These are phyloP conservation scores for Aselliscus stoliczkanus DNA, from an alignment of 2,797 vertebrate genomes.

Conservation along the genomic window DNA sequence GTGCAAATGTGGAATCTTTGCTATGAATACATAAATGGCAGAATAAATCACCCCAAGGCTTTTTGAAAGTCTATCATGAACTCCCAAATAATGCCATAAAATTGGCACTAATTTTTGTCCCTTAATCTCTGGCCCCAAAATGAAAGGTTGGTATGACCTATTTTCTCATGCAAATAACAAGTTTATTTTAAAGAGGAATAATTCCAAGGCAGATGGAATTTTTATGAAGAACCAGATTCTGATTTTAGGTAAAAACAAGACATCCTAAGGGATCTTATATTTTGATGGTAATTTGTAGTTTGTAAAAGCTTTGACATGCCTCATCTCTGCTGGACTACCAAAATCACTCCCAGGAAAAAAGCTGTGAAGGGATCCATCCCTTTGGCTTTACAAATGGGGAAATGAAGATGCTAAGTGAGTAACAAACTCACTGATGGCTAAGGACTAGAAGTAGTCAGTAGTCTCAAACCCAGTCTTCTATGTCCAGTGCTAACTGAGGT, in stretches of 20 bases:
- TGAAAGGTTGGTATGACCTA: background rate
- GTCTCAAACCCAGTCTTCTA: background rate
- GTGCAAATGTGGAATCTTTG: background rate
- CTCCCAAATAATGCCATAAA: background rate
- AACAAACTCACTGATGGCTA: background rate
- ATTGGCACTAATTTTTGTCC: background rate
- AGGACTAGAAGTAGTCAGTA: background rate
- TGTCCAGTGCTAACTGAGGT: background rate
- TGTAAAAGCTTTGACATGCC: background rate
- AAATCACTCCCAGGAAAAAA: background rate
- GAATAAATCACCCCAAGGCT: background rate
- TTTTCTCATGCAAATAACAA: background rate
- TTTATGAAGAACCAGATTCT: background rate
- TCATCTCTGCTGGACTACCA: background rate
- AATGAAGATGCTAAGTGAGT: background rate
- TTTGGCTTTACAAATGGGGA: background rate
- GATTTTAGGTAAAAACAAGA: background rate
- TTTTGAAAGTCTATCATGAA: background rate
- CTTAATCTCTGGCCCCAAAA: background rate
- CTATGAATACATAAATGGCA: background rate
- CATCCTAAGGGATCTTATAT: background rate
- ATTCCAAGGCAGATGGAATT: slow-evolving; percentile 3
- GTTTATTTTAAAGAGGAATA: background rate
- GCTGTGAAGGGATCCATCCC: background rate
- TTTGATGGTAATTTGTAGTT: background rate